phyloP scores from a whole-genome alignment of 2,888 invertebrate species.

The Macaria liturata region DNA sequence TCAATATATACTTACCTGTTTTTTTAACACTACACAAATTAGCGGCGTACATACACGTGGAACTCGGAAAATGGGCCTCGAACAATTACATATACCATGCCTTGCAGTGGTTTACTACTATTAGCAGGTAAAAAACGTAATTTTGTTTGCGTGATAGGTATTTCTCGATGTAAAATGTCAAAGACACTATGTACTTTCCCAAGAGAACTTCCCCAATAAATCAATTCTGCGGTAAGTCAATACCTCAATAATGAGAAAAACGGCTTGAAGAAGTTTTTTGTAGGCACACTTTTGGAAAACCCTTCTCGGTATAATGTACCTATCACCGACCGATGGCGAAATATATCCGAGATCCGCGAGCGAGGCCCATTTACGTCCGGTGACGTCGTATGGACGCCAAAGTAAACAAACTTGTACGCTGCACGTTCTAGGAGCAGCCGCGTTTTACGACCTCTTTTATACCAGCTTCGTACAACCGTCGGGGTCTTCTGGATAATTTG shows the following conservation, averaged over 20 bases:
- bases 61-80: neutral
- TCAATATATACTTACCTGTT: constrained; percentile 22
- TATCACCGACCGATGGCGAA: constrained; percentile 8
- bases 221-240: too few relatives aligned
- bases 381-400: constrained; percentile 30
- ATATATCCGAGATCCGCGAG: constrained; percentile 21
- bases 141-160: too few relatives aligned
- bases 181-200: too few relatives aligned
- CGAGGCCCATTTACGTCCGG: constrained; percentile 31
- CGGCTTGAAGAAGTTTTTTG: too few relatives aligned
- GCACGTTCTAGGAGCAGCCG: constrained; percentile 31
- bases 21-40: constrained; percentile 18
- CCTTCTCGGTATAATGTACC: too few relatives aligned
- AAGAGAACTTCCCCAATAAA: too few relatives aligned
- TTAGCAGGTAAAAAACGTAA: too few relatives aligned
- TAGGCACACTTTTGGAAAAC: too few relatives aligned
- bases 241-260: too few relatives aligned
- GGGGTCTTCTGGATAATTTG: constrained; percentile 23
- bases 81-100: too few relatives aligned
- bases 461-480: constrained; percentile 5
- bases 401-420: constrained; percentile 35
- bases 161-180: too few relatives aligned
- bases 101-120: too few relatives aligned
- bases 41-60: neutral
- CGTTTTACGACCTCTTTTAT: constrained; percentile 32